Evolutionary conservation across 2,888 invertebrate species (phyloP).

Genomic region (Hoplodrina blanda): DNA sequence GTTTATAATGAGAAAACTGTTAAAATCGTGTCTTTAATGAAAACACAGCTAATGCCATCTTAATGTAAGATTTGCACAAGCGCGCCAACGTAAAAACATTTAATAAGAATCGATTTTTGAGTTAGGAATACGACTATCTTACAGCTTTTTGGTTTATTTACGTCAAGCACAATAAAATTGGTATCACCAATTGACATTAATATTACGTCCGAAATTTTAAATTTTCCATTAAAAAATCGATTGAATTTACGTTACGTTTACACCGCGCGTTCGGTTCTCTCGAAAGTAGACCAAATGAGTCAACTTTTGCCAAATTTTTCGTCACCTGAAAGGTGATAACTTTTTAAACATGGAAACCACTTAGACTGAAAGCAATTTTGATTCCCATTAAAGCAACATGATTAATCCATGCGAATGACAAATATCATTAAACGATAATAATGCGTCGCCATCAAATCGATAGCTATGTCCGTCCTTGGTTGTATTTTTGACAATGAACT

Average conservation of each 20-base stretch:
- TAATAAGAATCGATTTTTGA: neutral
- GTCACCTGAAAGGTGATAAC: neutral
- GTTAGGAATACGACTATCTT: neutral
- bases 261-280: too few relatives aligned
- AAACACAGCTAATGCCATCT: neutral
- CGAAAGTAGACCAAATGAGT: too few relatives aligned
- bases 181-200: too few relatives aligned
- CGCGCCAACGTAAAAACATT: neutral
- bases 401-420: conserved; percentile 15
- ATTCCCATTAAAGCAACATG: conserved; percentile 14
- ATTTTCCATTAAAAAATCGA: too few relatives aligned
- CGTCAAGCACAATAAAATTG: too few relatives aligned
- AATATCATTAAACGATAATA: conserved; percentile 21
- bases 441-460: conserved; percentile 26
- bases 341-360: neutral
- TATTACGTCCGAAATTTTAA: too few relatives aligned
- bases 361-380: conserved; percentile 9
- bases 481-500: conserved; percentile 45
- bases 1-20: neutral
- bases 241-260: too few relatives aligned
- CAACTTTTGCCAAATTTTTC: neutral
- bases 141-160: too few relatives aligned
- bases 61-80: neutral
- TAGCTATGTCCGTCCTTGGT: conserved; percentile 38
- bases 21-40: neutral